Percentiles rank a stretch among this genome's conserved stretches.
These are phyloP conservation scores for Lepidochrysops patricia DNA, from an alignment of 2,888 invertebrate genomes.

Conservation along the genomic window DNA sequence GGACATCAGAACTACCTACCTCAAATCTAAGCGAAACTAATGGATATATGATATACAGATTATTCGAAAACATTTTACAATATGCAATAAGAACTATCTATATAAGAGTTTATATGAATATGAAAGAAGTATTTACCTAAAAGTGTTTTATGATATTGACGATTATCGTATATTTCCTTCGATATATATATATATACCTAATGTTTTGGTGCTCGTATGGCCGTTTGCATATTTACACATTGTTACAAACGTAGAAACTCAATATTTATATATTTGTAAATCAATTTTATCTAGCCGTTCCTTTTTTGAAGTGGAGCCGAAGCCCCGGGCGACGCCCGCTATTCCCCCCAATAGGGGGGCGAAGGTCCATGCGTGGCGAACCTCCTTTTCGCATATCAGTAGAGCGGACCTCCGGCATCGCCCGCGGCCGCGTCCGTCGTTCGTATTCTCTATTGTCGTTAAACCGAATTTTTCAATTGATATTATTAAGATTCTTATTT, in stretches of 20 bases:
- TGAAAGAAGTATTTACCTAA: slow-evolving; percentile 68
- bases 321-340: background rate
- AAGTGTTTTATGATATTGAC: slow-evolving; percentile 50
- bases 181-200: slow-evolving; percentile 48
- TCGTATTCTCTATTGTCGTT: slow-evolving; percentile 28
- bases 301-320: slow-evolving; percentile 26
- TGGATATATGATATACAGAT: slow-evolving; percentile 48
- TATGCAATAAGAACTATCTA: slow-evolving; percentile 57
- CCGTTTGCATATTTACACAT: slow-evolving; percentile 62
- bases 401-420: background rate
- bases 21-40: slow-evolving; percentile 65
- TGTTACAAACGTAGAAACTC: slow-evolving; percentile 53
- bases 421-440: background rate
- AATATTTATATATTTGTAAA: slow-evolving; percentile 35
- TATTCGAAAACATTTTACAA: slow-evolving; percentile 60
- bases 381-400: background rate
- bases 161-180: slow-evolving; percentile 48
- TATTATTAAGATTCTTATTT: slow-evolving; percentile 53
- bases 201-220: slow-evolving; percentile 63
- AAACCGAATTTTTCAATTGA: slow-evolving; percentile 54
- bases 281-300: slow-evolving; percentile 44
- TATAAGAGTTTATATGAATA: slow-evolving; percentile 69
- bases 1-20: slow-evolving; percentile 64
- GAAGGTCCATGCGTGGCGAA: background rate
- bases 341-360: background rate